phyloP scores from a whole-genome alignment of 2,113 vertebrate species.

The Camelus dromedarius region DNA sequence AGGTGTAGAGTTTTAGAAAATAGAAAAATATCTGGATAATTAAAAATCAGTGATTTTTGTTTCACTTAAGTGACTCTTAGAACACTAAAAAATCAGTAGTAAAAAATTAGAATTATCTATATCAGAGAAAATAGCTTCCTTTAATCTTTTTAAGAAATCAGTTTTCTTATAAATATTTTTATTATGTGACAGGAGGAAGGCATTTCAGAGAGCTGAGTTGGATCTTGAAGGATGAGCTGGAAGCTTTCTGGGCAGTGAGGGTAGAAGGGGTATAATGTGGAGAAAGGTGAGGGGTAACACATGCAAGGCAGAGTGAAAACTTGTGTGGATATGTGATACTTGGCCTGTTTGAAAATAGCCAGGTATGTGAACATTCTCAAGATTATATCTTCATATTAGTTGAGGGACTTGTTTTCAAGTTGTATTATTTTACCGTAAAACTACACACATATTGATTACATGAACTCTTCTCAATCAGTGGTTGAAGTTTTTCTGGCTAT shows the following conservation, averaged over 20 bases:
- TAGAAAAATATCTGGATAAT: not conserved
- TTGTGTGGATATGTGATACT: not conserved
- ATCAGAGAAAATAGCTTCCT: not conserved
- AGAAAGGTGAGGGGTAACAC: not conserved
- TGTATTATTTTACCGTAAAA: not conserved
- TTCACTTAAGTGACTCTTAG: not conserved
- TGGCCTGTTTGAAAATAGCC: not conserved
- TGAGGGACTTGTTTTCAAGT: not conserved
- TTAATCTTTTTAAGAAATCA: not conserved
- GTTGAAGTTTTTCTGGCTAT: not conserved
- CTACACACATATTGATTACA: not conserved
- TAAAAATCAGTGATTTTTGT: conserved; percentile 16
- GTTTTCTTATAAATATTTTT: conserved; percentile 2
- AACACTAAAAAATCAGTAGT: conserved; percentile 2
- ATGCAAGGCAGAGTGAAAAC: not conserved
- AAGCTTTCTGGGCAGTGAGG: not conserved
- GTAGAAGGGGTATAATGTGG: not conserved
- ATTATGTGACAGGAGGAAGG: not conserved
- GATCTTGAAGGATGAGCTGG: not conserved
- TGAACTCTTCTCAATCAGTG: not conserved
- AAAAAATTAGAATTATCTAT: conserved; percentile 5
- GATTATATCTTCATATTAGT: not conserved
- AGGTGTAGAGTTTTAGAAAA: conserved; percentile 29
- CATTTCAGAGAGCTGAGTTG: not conserved
- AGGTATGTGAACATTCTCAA: not conserved